These are phyloP conservation scores for Caenorhabditis wallacei DNA, from an alignment of 2,888 invertebrate species.

Conservation along the genomic window DNA sequence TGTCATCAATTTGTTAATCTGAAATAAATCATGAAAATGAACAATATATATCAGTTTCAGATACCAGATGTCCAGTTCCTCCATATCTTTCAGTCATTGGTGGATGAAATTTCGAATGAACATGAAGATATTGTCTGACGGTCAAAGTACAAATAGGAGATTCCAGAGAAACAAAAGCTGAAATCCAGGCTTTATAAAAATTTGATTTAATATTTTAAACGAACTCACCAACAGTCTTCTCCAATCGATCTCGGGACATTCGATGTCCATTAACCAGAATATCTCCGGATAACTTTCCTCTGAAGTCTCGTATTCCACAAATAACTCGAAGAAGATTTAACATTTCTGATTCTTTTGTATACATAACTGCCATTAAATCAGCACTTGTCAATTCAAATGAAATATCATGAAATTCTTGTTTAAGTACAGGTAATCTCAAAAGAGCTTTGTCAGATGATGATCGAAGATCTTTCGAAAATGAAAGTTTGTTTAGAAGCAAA, in stretches of 20 bases:
- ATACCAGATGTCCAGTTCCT: constrained; percentile 78
- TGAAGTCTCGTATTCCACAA: constrained; percentile 88
- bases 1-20: constrained; percentile 93
- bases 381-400: constrained; percentile 94
- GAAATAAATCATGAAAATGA: constrained; percentile 59
- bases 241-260: constrained; percentile 87
- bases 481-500: constrained; percentile 87
- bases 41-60: background rate
- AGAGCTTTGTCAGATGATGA: constrained; percentile 84
- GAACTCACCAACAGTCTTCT: constrained; percentile 86
- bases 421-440: constrained; percentile 84
- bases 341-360: constrained; percentile 91
- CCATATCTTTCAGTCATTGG: constrained; percentile 66
- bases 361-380: constrained; percentile 93
- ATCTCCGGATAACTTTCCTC: constrained; percentile 87
- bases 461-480: constrained; percentile 86
- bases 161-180: constrained; percentile 88
- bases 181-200: background rate
- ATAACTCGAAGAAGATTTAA: constrained; percentile 91
- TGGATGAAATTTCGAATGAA: constrained; percentile 54
- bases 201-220: background rate
- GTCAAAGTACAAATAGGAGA: constrained; percentile 92
- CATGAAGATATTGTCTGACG: constrained; percentile 90
- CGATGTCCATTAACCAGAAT: constrained; percentile 92
- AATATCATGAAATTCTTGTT: constrained; percentile 87